phyloP scores from a whole-genome alignment of 2,113 vertebrate genomes.

The Actenoides lindsayi region DNA sequence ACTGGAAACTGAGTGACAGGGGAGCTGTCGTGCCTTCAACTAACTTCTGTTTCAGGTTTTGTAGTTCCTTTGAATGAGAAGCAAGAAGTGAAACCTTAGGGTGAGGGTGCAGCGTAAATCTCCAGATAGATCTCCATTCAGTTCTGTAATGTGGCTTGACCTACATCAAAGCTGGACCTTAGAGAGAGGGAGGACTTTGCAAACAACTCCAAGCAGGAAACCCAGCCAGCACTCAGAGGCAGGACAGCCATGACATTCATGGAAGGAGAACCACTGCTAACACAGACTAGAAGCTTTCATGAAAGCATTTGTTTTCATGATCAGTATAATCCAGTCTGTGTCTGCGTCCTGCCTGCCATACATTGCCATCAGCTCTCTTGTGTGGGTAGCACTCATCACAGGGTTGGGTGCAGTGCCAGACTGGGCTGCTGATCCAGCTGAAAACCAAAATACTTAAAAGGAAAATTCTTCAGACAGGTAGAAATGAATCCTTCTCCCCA shows the following conservation, averaged over 20 bases:
- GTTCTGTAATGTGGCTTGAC: not conserved
- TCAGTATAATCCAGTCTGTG: not conserved
- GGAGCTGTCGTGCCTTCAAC: not conserved
- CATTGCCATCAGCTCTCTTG: not conserved
- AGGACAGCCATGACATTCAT: not conserved
- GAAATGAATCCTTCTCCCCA: not conserved
- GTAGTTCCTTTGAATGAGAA: constrained; percentile 34
- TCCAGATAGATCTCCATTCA: not conserved
- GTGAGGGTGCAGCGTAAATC: not conserved
- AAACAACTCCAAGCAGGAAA: not conserved
- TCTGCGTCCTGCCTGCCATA: not conserved
- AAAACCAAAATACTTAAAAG: not conserved
- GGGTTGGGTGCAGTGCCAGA: not conserved
- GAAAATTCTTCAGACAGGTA: not conserved
- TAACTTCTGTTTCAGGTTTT: constrained; percentile 1
- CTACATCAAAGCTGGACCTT: not conserved
- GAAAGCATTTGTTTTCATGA: not conserved
- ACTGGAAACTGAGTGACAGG: not conserved
- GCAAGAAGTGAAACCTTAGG: constrained; percentile 23
- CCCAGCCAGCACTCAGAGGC: rapidly evolving
- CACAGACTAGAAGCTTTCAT: not conserved
- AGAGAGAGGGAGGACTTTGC: not conserved
- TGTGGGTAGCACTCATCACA: not conserved
- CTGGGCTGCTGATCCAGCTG: not conserved
- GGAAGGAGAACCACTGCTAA: not conserved